Percentiles rank a stretch among this genome's conserved stretches.
Conservation (phyloP, 2,888 invertebrate genomes). For the Sialis lutaria region DNA sequence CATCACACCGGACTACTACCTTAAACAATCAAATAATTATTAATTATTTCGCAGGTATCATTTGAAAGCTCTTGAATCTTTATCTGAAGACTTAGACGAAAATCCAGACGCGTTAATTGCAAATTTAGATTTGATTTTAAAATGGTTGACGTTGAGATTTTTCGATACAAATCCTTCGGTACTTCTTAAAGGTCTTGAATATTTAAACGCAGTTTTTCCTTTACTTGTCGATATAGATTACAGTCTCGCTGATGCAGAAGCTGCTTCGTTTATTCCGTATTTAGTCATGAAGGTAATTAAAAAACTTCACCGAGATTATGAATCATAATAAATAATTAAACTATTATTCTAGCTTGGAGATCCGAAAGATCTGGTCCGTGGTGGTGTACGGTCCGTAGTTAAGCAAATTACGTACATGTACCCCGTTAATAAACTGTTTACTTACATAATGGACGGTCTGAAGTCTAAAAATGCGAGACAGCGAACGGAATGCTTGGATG, state of each 20-base stretch:
- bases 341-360: conserved; percentile 60
- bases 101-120: conserved; percentile 65
- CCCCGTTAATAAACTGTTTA: conserved; percentile 76
- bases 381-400: conserved; percentile 72
- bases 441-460: conserved; percentile 83
- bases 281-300: conserved; percentile 72
- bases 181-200: conserved; percentile 86
- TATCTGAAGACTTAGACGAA: conserved; percentile 68
- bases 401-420: conserved; percentile 73
- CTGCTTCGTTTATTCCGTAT: conserved; percentile 87
- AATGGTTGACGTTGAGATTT: conserved; percentile 92
- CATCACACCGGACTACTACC: too few species aligned
- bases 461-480: conserved; percentile 95
- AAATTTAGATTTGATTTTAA: conserved; percentile 87
- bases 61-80: conserved; percentile 81
- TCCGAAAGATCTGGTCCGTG: conserved; percentile 86
- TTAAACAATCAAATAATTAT: not conserved
- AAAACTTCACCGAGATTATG: not conserved
- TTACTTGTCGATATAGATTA: conserved; percentile 66
- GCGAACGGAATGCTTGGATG: conserved; percentile 89
- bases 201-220: conserved; percentile 67
- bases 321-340: conserved; percentile 2
- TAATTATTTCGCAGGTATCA: conserved; percentile 51
- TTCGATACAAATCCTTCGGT: conserved; percentile 99
- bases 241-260: conserved; percentile 79